Conservation (phyloP, 2,113 vertebrate species). For the Eidolon helvum region DNA sequence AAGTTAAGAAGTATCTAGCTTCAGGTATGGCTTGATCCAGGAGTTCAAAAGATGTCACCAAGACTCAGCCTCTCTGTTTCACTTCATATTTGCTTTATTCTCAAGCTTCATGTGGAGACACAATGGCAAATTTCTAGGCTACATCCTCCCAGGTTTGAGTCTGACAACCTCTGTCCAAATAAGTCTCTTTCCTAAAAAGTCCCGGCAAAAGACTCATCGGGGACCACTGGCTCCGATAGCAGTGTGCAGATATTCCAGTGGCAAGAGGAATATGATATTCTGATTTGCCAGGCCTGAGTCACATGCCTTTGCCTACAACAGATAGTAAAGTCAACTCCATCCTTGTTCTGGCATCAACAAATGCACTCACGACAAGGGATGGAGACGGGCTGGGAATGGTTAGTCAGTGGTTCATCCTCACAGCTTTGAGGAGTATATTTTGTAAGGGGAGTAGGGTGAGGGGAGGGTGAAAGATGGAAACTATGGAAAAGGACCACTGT, state of each 20-base stretch:
- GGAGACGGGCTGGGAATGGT: fast-evolving
- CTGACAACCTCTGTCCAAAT: background rate
- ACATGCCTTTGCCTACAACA: background rate
- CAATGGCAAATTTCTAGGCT: background rate
- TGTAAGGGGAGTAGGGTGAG: background rate
- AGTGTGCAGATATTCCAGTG: no score
- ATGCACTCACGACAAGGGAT: background rate
- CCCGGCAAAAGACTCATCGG: background rate
- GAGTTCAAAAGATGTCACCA: background rate
- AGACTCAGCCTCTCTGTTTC: background rate
- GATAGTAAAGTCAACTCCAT: background rate
- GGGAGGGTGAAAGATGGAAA: background rate
- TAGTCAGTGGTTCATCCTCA: no score
- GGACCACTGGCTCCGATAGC: background rate
- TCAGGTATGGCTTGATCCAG: conserved; percentile 16
- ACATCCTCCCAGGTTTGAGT: background rate
- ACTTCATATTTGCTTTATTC: background rate
- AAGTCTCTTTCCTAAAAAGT: background rate
- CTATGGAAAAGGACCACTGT: fast-evolving
- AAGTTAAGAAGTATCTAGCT: background rate
- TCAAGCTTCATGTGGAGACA: background rate
- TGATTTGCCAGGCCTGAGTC: background rate
- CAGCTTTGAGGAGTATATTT: background rate
- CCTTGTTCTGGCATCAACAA: background rate
- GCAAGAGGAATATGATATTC: background rate